Percentiles rank a stretch among this genome's conserved stretches.
Evolutionary conservation across 1,140 invertebrate genomes (phyloP).

Genomic region (Drosophila eugracilis): DNA sequence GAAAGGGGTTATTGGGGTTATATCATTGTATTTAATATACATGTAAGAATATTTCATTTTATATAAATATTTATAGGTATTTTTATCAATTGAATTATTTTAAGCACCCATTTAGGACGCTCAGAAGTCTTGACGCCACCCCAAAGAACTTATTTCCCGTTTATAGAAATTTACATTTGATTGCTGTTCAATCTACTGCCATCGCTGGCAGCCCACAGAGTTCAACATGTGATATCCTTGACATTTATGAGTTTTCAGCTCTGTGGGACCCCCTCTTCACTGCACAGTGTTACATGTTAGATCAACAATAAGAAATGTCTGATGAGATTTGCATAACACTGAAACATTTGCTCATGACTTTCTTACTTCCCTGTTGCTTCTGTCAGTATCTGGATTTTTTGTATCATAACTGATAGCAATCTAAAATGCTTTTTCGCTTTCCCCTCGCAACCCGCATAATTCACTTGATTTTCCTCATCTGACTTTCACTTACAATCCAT

Average conservation of each 20-base stretch:
- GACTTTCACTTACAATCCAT: slow-evolving; percentile 60
- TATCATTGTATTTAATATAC: neutral
- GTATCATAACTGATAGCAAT: slow-evolving; percentile 64
- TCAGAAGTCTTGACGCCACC: slow-evolving; percentile 19
- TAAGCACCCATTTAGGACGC: slow-evolving; percentile 32
- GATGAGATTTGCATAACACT: slow-evolving; percentile 61
- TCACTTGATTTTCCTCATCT: slow-evolving; percentile 46
- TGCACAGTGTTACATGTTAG: slow-evolving; percentile 10
- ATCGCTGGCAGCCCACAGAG: slow-evolving; percentile 24
- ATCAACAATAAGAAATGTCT: slow-evolving; percentile 60
- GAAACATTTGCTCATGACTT: slow-evolving; percentile 33
- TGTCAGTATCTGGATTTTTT: slow-evolving; percentile 17
- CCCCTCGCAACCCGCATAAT: slow-evolving; percentile 54
- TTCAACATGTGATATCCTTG: slow-evolving; percentile 49
- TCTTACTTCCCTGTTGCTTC: slow-evolving; percentile 32
- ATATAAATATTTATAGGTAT: neutral
- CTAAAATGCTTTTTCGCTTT: slow-evolving; percentile 38
- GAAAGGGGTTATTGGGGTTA: too few relatives aligned
- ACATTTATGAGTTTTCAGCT: slow-evolving; percentile 62
- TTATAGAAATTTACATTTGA: slow-evolving; percentile 41
- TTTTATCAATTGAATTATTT: slow-evolving; percentile 9
- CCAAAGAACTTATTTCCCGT: neutral
- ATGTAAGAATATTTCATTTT: too few relatives aligned
- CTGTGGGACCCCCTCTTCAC: slow-evolving; percentile 7
- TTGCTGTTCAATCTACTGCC: slow-evolving; percentile 48